Conservation (phyloP, 2,888 invertebrate species). For the Choreutis nemorana region DNA sequence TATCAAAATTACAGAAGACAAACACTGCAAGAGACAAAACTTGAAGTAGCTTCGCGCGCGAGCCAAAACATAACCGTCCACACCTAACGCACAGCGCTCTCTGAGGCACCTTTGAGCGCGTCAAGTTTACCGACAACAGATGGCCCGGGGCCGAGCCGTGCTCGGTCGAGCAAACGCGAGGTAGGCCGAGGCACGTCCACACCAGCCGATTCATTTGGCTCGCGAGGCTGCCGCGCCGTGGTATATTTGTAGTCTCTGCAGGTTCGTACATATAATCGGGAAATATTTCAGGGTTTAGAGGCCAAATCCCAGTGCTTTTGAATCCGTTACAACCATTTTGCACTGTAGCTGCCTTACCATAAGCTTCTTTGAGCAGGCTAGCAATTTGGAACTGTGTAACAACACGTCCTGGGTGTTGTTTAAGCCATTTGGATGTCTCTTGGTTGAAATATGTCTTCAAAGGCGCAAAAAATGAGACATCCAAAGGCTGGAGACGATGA, state of each 20-base stretch:
- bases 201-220: slow-evolving; percentile 6
- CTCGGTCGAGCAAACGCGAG: not conserved
- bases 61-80: not conserved
- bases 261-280: slow-evolving; percentile 3
- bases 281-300: slow-evolving; percentile 10
- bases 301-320: slow-evolving; percentile 11
- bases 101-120: slow-evolving; percentile 2
- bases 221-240: slow-evolving; percentile 6
- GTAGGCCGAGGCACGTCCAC: slow-evolving; percentile 5
- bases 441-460: slow-evolving; percentile 15
- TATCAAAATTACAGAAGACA: slow-evolving; percentile 5
- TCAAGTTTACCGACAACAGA: not conserved
- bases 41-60: too few relatives aligned
- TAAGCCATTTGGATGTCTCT: slow-evolving; percentile 14
- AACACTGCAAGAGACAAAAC: too few relatives aligned
- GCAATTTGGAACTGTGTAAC: slow-evolving; percentile 16
- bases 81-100: too few relatives aligned
- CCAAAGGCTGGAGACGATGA: slow-evolving; percentile 22
- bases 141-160: not conserved
- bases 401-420: slow-evolving; percentile 14
- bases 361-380: slow-evolving; percentile 14
- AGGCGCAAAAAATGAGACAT: slow-evolving; percentile 17
- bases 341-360: slow-evolving; percentile 15
- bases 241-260: slow-evolving; percentile 1
- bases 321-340: slow-evolving; percentile 13